Conservation (phyloP, 1,140 invertebrate genomes). For the Ladona fulva region DNA sequence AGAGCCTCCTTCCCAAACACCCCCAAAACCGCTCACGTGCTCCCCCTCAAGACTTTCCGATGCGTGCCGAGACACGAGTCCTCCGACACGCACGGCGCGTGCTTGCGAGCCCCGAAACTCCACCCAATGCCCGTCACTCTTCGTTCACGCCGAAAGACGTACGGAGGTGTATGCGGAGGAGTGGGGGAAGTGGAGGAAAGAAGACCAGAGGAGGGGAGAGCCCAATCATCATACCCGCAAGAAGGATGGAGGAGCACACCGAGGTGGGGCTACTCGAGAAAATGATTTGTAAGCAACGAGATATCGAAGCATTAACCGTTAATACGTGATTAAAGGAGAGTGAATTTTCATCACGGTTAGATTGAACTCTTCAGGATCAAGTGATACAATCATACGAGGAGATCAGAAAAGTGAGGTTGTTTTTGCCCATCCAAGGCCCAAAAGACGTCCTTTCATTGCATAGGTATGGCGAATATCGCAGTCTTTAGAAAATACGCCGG, state of each 20-base stretch:
- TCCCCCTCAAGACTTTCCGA: background rate
- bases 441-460: too few species aligned
- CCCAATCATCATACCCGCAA: background rate
- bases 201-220: background rate
- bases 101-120: background rate
- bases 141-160: background rate
- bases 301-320: too few species aligned
- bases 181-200: background rate
- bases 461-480: too few species aligned
- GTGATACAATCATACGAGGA: too few species aligned
- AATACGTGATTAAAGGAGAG: too few species aligned
- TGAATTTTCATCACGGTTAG: too few species aligned
- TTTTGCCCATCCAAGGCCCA: too few species aligned
- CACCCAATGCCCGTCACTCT: background rate
- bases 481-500: too few species aligned
- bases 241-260: background rate
- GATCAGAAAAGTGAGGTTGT: too few species aligned
- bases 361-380: too few species aligned
- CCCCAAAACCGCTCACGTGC: background rate
- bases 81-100: background rate
- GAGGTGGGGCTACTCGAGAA: background rate
- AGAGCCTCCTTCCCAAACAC: background rate
- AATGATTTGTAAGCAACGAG: background rate
- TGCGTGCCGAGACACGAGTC: background rate
- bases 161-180: background rate